These are phyloP conservation scores for Salvelinus sp. DNA, from an alignment of 2,113 vertebrate species.

Conservation along the genomic window DNA sequence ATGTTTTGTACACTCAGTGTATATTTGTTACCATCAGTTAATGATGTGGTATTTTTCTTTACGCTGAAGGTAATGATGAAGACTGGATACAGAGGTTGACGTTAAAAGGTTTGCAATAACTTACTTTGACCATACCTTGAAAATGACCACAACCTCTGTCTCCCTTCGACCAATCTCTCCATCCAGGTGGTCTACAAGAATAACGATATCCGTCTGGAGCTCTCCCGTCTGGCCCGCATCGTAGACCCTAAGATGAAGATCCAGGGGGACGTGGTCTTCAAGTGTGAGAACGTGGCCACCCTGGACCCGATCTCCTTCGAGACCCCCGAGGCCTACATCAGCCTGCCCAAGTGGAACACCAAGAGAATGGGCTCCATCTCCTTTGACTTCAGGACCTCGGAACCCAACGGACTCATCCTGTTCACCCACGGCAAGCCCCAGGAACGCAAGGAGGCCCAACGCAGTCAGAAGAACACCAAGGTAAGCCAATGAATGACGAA, in stretches of 20 bases:
- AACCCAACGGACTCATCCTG: constrained; percentile 96
- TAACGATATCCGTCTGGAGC: constrained; percentile 96
- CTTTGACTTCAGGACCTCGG: constrained; percentile 95
- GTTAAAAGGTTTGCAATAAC: too few relatives aligned
- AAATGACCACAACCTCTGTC: neutral
- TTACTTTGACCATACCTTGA: neutral
- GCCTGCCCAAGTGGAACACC: constrained; percentile 98
- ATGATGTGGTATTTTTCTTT: too few relatives aligned
- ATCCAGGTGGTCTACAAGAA: constrained; percentile 98
- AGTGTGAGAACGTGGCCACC: constrained; percentile 95
- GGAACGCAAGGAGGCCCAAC: constrained; percentile 85
- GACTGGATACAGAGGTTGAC: too few relatives aligned
- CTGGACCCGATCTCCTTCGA: constrained; percentile 97
- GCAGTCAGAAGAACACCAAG: constrained; percentile 96
- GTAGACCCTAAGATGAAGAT: constrained; percentile 99
- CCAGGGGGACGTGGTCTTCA: constrained; percentile 93
- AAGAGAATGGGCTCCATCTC: constrained; percentile 98
- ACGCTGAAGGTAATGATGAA: too few relatives aligned
- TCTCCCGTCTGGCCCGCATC: constrained; percentile 93
- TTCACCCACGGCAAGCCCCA: constrained; percentile 97
- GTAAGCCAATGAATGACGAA: constrained; percentile 25
- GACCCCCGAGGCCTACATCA: constrained; percentile 97
- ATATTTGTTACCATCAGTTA: too few relatives aligned
- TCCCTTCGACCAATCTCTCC: constrained; percentile 1
- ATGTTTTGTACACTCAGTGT: too few relatives aligned